Percentiles rank a stretch among this genome's conserved stretches.
These are phyloP conservation scores for Stenopsyche tienmushanensis DNA, from an alignment of 1,140 invertebrate genomes.

Conservation along the genomic window DNA sequence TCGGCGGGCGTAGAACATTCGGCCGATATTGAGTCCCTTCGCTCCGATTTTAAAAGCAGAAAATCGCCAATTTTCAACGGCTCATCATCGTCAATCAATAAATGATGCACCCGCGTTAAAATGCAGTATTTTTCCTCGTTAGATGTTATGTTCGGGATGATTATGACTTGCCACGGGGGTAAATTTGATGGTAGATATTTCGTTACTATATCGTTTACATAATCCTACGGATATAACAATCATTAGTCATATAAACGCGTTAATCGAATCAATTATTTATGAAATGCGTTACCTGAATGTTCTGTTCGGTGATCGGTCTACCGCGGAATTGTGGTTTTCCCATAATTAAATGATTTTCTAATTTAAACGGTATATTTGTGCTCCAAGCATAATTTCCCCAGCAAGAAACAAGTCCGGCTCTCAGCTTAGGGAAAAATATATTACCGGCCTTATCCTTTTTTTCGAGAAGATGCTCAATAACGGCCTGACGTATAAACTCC, in stretches of 20 bases:
- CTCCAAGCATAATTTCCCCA: slow-evolving; percentile 72
- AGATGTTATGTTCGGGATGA: slow-evolving; percentile 61
- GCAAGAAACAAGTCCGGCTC: slow-evolving; percentile 60
- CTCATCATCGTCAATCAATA: slow-evolving; percentile 68
- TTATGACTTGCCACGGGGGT: slow-evolving; percentile 78
- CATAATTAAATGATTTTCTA: slow-evolving; percentile 71
- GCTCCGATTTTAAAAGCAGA: slow-evolving; percentile 62
- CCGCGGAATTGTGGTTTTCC: slow-evolving; percentile 64
- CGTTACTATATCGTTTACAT: slow-evolving; percentile 73
- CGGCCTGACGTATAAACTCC: slow-evolving; percentile 50
- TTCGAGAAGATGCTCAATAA: slow-evolving; percentile 57
- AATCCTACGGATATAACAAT: slow-evolving; percentile 59
- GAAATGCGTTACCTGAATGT: slow-evolving; percentile 63
- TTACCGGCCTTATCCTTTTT: slow-evolving; percentile 58
- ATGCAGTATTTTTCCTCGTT: slow-evolving; percentile 67
- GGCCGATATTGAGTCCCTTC: not conserved
- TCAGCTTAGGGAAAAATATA: slow-evolving; percentile 61
- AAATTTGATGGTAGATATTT: slow-evolving; percentile 69
- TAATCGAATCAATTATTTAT: not conserved
- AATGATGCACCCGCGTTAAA: slow-evolving; percentile 73
- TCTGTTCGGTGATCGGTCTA: slow-evolving; percentile 67
- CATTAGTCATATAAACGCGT: not conserved
- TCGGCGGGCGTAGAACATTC: slow-evolving; percentile 1
- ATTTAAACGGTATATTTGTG: slow-evolving; percentile 57
- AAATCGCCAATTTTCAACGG: slow-evolving; percentile 72